A percentile compares a stretch with the other conserved stretches of the same genome.
These are phyloP conservation scores for Reticulitermes speratus DNA, from an alignment of 1,140 invertebrate genomes.

Conservation along the genomic window DNA sequence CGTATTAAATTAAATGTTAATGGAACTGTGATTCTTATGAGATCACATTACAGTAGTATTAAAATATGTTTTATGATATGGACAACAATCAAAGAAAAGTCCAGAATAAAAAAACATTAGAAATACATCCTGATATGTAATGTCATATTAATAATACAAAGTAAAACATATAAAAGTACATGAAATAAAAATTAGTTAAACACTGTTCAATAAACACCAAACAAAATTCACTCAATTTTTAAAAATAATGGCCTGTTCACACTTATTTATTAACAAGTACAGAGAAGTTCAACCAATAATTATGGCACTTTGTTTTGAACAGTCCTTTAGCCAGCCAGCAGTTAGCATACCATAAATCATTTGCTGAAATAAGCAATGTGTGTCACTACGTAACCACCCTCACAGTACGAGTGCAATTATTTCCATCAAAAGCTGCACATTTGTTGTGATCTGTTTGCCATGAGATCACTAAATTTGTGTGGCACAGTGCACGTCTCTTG, in stretches of 20 bases:
- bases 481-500: no score
- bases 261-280: background rate
- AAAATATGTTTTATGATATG: conserved; percentile 28
- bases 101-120: conserved; percentile 20
- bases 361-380: no score
- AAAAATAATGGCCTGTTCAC: background rate
- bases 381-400: no score
- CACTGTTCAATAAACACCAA: background rate
- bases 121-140: conserved; percentile 23
- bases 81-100: conserved; percentile 24
- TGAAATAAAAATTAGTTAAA: background rate
- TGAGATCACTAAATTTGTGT: no score
- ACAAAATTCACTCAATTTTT: background rate
- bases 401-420: no score
- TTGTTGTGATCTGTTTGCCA: no score
- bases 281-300: no score
- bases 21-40: conserved; percentile 16
- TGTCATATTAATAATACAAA: conserved; percentile 23
- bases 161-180: background rate
- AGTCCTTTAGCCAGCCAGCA: no score
- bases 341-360: no score
- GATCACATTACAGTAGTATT: conserved; percentile 14
- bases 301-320: no score
- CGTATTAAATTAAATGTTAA: background rate
- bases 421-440: no score